Evolutionary conservation across 2,113 vertebrate species (phyloP), one percentile per base, ranked within the genome.

Genomic region (Gasterosteus aculeatus): DNA sequence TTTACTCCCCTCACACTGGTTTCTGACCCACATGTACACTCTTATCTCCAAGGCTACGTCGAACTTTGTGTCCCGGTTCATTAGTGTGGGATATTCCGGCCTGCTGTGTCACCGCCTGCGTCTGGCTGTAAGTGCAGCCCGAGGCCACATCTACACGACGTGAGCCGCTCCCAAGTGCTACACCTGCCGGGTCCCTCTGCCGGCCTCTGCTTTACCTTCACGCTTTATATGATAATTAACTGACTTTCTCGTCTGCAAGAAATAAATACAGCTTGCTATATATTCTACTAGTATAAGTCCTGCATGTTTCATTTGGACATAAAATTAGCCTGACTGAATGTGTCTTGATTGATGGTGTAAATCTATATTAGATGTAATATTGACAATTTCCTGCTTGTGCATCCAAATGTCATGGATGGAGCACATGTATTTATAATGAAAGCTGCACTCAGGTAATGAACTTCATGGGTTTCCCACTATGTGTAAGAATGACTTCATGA

Each of bases 11-110:
- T 69, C 56, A 6, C 67, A 67, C 1, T 31, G 44, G 62, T 62
- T 80, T 64, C 61, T 80, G 64, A 78, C 69, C 44, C 71, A 57
- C 14, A 77, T 71, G 57, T 38, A 44, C 44, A 15, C 65, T 69
- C 46, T 86, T 87, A 81, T 87, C 70, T 84, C 35, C 71, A 77
- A 78, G 63, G 53, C 62, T 49, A 15, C 22, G 1, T 73, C 62
- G 64, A 53, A 86, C 79, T 85, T 81, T 81, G 79, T 39, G 33
- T 26, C 61, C 22, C 33, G 73, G 54, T 69, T 81, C 72, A 51
- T 80, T 75, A 80, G 56, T 57, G 31, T 41, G 29, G 49, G 49
- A 66, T 77, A 69, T 73, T 68, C 57, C 15, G 54, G 65, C 35
- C 51, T 65, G 75, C 71, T 62, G 64, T 51, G 33, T 7, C 35